Percentiles rank a stretch among this genome's conserved stretches.
These are phyloP conservation scores for Dolomedes plantarius DNA, from an alignment of 2,888 invertebrate genomes.

Conservation along the genomic window DNA sequence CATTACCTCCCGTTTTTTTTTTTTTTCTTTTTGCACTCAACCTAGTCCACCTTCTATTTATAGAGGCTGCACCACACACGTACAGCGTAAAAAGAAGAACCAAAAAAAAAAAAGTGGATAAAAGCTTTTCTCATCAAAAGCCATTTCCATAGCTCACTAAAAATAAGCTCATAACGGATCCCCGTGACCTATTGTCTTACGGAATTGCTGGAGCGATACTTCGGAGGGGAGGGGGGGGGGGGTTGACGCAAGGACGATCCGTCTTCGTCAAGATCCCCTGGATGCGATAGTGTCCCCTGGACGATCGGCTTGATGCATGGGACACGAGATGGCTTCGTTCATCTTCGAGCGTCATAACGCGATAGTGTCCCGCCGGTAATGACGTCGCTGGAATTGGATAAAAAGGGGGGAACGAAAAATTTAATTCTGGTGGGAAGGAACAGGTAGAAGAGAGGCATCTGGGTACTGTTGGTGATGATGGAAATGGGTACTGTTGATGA, in stretches of 20 bases:
- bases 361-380: neutral
- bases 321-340: slow-evolving; percentile 2
- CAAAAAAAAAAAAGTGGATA: too few relatives aligned
- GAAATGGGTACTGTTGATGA: too few relatives aligned
- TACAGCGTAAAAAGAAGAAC: neutral
- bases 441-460: too few relatives aligned
- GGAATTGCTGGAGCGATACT: neutral
- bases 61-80: neutral
- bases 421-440: too few relatives aligned
- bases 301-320: slow-evolving; percentile 19
- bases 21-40: neutral
- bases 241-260: slow-evolving; percentile 15
- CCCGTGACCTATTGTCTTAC: neutral
- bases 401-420: neutral
- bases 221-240: neutral
- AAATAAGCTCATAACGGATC: neutral
- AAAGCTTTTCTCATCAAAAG: neutral
- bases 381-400: neutral
- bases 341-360: slow-evolving; percentile 1
- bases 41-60: neutral
- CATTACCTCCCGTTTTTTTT: neutral
- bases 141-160: neutral
- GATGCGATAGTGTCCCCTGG: slow-evolving; percentile 47
- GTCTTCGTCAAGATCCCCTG: slow-evolving; percentile 53
- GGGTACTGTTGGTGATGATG: too few relatives aligned